These are phyloP conservation scores for Cantharis nigra DNA, from an alignment of 2,888 invertebrate genomes.

Conservation along the genomic window DNA sequence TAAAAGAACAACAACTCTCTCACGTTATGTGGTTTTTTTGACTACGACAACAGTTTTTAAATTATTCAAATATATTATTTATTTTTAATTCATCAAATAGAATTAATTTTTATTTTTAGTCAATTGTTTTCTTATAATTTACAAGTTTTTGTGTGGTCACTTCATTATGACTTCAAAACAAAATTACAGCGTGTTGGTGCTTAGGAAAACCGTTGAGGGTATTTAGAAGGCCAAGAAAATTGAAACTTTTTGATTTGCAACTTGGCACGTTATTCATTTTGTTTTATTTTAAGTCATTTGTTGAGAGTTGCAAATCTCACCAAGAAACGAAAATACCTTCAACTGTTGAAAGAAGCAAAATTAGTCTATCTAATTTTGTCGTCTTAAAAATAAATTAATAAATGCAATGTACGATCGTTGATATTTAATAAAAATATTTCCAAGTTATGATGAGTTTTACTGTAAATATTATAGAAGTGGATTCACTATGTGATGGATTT, in stretches of 20 bases:
- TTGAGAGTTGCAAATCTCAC: neutral
- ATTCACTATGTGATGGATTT: constrained; percentile 32
- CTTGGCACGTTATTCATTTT: neutral
- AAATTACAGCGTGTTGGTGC: constrained; percentile 14
- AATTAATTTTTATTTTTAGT: neutral
- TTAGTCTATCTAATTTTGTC: neutral
- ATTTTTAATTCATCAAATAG: neutral
- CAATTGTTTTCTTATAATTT: neutral
- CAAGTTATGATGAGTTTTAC: constrained; percentile 24
- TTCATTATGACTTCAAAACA: constrained; percentile 9
- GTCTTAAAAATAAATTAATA: neutral
- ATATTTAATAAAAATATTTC: constrained; percentile 16
- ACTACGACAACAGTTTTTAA: neutral
- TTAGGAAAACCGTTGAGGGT: constrained; percentile 20
- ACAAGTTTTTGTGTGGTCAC: constrained; percentile 17
- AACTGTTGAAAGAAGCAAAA: neutral
- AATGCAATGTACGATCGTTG: constrained; percentile 4
- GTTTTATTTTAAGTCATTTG: neutral
- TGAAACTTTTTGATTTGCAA: neutral
- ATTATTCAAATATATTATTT: neutral
- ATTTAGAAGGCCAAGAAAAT: neutral
- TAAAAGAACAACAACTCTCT: neutral
- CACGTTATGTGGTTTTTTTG: neutral
- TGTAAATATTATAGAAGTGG: constrained; percentile 17
- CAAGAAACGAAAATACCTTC: neutral